Conservation (phyloP, 2,888 invertebrate species). For the Calliscelio sp. region DNA sequence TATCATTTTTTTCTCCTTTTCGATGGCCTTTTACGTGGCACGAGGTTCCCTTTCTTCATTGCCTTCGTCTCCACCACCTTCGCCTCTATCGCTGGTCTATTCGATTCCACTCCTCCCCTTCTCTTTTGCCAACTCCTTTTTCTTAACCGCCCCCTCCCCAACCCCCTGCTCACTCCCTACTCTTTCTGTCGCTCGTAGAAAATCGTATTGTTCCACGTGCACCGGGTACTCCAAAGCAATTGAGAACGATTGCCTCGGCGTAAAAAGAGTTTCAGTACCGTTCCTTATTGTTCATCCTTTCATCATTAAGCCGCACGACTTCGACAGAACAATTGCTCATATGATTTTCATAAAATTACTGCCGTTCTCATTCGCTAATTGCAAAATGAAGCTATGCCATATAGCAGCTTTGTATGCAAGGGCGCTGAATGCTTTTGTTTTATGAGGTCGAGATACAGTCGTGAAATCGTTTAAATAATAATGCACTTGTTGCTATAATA, state of each 20-base stretch:
- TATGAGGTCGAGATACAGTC: conserved; percentile 52
- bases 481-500: conserved; percentile 53
- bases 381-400: conserved; percentile 60
- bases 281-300: conserved; percentile 68
- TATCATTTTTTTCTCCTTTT: conserved; percentile 41
- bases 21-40: conserved; percentile 56
- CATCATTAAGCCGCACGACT: conserved; percentile 65
- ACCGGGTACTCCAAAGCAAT: conserved; percentile 54
- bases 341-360: conserved; percentile 70
- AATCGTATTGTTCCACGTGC: conserved; percentile 65
- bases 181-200: conserved; percentile 35
- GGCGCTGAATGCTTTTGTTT: conserved; percentile 41
- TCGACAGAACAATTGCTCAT: conserved; percentile 69
- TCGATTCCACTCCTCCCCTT: conserved; percentile 20
- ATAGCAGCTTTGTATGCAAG: conserved; percentile 53
- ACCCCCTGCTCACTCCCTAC: background rate
- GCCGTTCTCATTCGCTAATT: conserved; percentile 69
- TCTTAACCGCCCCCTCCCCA: background rate
- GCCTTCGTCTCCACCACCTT: conserved; percentile 22
- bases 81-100: conserved; percentile 11
- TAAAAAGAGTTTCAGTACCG: conserved; percentile 66
- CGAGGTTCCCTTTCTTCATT: conserved; percentile 50
- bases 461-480: conserved; percentile 64
- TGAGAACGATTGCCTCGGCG: conserved; percentile 60
- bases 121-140: conserved; percentile 8